A percentile compares a stretch with the other conserved stretches of the same genome.
Conservation (phyloP, 2,888 invertebrate genomes). For the Hemicrepidius hirtus region DNA sequence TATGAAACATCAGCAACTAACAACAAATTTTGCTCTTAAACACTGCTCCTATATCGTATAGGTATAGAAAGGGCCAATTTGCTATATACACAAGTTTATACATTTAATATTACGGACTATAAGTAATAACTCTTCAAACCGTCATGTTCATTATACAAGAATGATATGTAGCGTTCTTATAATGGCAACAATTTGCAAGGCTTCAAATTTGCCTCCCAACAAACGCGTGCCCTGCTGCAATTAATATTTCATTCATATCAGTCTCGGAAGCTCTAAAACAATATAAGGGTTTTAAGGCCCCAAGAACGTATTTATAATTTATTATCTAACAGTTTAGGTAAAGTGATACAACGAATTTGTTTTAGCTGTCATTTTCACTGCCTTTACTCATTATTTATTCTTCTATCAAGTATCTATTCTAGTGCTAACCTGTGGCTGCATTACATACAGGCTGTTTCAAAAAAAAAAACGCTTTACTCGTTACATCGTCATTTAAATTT, state of each 20-base stretch:
- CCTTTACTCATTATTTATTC: background rate
- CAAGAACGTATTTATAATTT: constrained; percentile 1
- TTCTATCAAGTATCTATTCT: no score
- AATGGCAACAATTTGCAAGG: constrained; percentile 14
- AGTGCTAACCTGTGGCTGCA: no score
- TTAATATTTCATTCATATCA: constrained; percentile 23
- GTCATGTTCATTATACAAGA: no score
- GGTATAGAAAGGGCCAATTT: no score
- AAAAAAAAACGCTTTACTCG: no score
- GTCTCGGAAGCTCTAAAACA: constrained; percentile 9
- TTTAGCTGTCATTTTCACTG: background rate
- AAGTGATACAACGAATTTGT: constrained; percentile 4
- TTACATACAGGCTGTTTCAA: no score
- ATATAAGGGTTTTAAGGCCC: constrained; percentile 11
- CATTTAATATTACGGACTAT: no score
- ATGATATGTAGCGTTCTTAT: background rate
- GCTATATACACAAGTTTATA: no score
- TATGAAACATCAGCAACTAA: constrained; percentile 1
- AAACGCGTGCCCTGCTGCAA: constrained; percentile 6
- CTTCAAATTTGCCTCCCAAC: background rate
- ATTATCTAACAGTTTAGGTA: background rate
- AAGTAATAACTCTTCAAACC: no score
- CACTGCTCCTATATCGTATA: no score
- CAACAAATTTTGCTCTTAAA: no score
- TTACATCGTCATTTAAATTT: no score